Conservation (phyloP, 2,888 invertebrate species). For the Agapostemon virescens region DNA sequence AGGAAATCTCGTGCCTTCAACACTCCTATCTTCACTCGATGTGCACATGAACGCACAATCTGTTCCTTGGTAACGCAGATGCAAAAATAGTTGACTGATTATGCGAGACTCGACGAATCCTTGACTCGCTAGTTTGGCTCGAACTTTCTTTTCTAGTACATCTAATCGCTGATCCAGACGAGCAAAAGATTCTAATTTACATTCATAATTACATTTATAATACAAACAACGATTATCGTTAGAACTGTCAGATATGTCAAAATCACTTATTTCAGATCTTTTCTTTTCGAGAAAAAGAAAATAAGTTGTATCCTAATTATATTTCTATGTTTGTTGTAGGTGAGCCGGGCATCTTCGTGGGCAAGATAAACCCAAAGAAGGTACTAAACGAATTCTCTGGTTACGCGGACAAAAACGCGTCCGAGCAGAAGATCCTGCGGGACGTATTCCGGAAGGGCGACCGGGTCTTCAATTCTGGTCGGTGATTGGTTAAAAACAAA, state of each 20-base stretch:
- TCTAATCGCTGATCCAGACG: conserved; percentile 84
- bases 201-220: not conserved
- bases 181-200: conserved; percentile 81
- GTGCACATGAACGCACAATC: conserved; percentile 97
- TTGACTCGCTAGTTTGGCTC: conserved; percentile 85
- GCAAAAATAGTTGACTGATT: conserved; percentile 89
- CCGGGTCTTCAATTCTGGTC: conserved; percentile 91
- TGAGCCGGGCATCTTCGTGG: conserved; percentile 92
- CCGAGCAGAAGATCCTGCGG: conserved; percentile 90
- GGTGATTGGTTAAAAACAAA: conserved; percentile 42
- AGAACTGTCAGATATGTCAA: not conserved
- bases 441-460: conserved; percentile 94
- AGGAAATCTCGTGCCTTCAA: conserved; percentile 84
- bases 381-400: conserved; percentile 86
- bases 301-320: no score
- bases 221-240: not conserved
- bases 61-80: conserved; percentile 94
- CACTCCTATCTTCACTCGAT: conserved; percentile 71
- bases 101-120: conserved; percentile 88
- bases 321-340: conserved; percentile 79
- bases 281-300: no score
- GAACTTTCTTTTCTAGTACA: conserved; percentile 83
- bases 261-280: not conserved
- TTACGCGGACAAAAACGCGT: conserved; percentile 87
- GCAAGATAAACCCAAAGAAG: conserved; percentile 84